Evolutionary conservation across 2,797 vertebrate genomes (phyloP), one percentile per base, ranked within the genome.

Genomic region (Sebastes cheni): DNA sequence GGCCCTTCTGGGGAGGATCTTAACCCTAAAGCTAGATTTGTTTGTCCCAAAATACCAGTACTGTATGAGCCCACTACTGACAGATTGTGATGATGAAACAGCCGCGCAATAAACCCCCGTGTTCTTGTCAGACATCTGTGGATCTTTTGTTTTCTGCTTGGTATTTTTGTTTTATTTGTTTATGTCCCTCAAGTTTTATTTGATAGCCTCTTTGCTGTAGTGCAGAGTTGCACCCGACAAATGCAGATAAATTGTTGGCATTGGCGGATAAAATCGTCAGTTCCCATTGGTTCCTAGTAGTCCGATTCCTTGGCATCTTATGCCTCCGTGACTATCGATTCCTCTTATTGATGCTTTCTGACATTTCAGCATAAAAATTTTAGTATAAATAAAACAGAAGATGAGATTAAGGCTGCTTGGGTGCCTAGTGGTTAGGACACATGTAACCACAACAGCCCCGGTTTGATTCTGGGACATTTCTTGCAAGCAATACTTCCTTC

Each of bases 81-180:
- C 70, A 61, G 75, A 80, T 22, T 32, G n/a, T 54, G 79, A 67
- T 88, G 86, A 89, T 91, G 86, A 88, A 84, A 88, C 65, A 20
- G 65, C 67, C 18, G 62, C 6, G 82, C 81, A 89, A 81, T 75
- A 70, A 73, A 70, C 8, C 59, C 27, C 23, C 0, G n/a, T 67
- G 32, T 55, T 79, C 58, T 72, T 72, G 36, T 67, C 64, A 27
- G 59, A 27, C 56, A 20, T 59, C 56, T 75, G n/a, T n/a, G 50
- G 25, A 72, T 78, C 8, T 52, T 52, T 52, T 52, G 46, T 52
- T 52, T 52, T 52, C 46, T 52, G 46, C 18, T 52, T n/a, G 3
- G 52, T 54, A 10, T 54, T 54, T 54, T 54, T 74, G 20, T 29
- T 78, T 58, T 39, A 11, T 59, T 54, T 29, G 25, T 61, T 71